Evolutionary conservation across 1,140 invertebrate species (phyloP).

Genomic region (Drosophila neocordata): DNA sequence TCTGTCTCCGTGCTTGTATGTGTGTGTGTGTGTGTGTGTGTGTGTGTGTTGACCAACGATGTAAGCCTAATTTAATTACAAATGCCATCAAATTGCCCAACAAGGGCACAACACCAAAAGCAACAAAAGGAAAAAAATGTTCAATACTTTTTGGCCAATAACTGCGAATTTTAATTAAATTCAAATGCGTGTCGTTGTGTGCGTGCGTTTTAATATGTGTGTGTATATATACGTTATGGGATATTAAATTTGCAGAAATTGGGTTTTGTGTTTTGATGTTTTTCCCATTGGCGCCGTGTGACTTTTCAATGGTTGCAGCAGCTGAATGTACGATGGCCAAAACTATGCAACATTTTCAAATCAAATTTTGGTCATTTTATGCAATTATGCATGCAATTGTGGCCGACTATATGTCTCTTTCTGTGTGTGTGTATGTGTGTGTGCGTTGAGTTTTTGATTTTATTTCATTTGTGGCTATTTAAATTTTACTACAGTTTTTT

Average conservation of each 20-base stretch:
- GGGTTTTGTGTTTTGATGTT: slow-evolving; percentile 60
- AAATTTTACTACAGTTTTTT: slow-evolving; percentile 44
- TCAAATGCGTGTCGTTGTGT: slow-evolving; percentile 59
- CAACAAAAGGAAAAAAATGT: slow-evolving; percentile 27
- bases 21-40: background rate
- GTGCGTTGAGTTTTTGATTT: slow-evolving; percentile 52
- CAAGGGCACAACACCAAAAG: slow-evolving; percentile 8
- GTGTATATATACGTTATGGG: slow-evolving; percentile 44
- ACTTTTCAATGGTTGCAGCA: slow-evolving; percentile 58
- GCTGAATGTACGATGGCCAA: slow-evolving; percentile 42
- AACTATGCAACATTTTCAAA: slow-evolving; percentile 70
- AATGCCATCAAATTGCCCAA: slow-evolving; percentile 54
- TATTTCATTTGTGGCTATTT: slow-evolving; percentile 46
- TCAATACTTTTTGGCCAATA: slow-evolving; percentile 70
- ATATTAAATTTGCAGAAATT: slow-evolving; percentile 75
- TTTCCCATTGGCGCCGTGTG: slow-evolving; percentile 44
- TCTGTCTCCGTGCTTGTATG: background rate
- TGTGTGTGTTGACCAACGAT: slow-evolving; percentile 28
- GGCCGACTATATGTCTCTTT: slow-evolving; percentile 26
- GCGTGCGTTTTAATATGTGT: slow-evolving; percentile 26
- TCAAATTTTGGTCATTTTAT: slow-evolving; percentile 75
- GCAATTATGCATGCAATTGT: slow-evolving; percentile 79
- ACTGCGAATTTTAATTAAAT: slow-evolving; percentile 77
- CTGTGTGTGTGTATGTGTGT: slow-evolving; percentile 21
- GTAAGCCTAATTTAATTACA: slow-evolving; percentile 77